Evolutionary conservation across 2,888 invertebrate genomes (phyloP), one percentile per base, ranked within the genome.

Genomic region (Tyria jacobaeae): DNA sequence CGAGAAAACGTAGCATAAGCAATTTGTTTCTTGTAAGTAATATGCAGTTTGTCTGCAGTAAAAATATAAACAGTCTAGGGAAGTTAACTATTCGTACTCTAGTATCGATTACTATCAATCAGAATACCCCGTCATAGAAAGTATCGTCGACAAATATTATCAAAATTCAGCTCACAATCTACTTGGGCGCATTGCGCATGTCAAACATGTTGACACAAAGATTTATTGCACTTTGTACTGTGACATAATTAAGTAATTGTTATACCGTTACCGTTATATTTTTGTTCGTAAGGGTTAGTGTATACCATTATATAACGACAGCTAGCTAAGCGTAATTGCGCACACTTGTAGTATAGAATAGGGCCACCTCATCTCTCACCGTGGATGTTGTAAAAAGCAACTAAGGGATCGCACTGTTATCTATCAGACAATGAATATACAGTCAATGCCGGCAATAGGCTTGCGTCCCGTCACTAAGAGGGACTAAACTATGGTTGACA

Each of bases 71-170:
- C 21, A 31, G 27, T 12, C 3, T 15, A 31, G 5, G 1, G 15
- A 17, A 54, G 27, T 49, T 56, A 35, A 51, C 50, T 56, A 47
- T 14, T 25, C 50, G n/a, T 14, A 51, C 12, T 47, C 3, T 2
- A 5, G 37, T 35, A 61, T 52, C 27, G 35, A 37, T 24, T 12
- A 17, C 21, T 17, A 10, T 47, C 6, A 15, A 64, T 64, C 85
- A 89, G 89, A 90, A 90, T 90, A 90, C 44, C 58, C 80, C 64
- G 62, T 71, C 80, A 50, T 85, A 84, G 91, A 90, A 90, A 90
- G 89, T 84, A 59, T 71, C 60, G 50, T 52, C 66, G 60, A 57
- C 58, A 55, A 66, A 64, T 74, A 81, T 75, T 82, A 89, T 91
- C 83, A 85, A 87, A 87, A 91, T 91, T 89, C 91, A 78, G 66